A percentile compares a stretch with the other conserved stretches of the same genome.
Evolutionary conservation across 1,140 invertebrate species (phyloP).

Genomic region (Atta texana): DNA sequence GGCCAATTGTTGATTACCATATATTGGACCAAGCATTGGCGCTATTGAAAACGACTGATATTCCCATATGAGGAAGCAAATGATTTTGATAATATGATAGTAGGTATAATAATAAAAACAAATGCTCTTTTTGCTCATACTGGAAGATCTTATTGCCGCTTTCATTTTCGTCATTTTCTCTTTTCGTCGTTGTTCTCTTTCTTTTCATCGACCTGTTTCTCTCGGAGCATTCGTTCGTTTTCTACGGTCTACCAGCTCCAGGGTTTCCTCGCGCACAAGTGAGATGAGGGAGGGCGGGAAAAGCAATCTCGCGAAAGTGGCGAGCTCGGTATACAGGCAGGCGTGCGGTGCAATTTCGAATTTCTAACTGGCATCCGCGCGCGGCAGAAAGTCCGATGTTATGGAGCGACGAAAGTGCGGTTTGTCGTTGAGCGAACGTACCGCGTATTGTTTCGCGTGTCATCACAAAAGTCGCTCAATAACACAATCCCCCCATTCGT

Average conservation of each 20-base stretch:
- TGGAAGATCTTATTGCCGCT: slow-evolving; percentile 22
- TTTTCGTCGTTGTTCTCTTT: slow-evolving; percentile 28
- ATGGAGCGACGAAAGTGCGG: slow-evolving; percentile 57
- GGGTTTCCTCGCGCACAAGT: slow-evolving; percentile 36
- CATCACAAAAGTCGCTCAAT: slow-evolving; percentile 38
- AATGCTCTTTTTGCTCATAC: neutral
- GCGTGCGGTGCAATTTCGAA: slow-evolving; percentile 50
- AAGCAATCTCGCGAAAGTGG: slow-evolving; percentile 66
- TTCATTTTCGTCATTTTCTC: slow-evolving; percentile 23
- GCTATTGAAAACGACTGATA: too few relatives aligned
- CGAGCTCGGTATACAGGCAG: slow-evolving; percentile 33
- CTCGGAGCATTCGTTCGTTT: slow-evolving; percentile 48
- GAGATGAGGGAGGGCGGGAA: slow-evolving; percentile 23
- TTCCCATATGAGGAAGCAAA: neutral
- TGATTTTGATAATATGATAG: neutral
- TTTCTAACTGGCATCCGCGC: slow-evolving; percentile 48
- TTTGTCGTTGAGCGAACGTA: slow-evolving; percentile 52
- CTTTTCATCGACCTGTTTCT: slow-evolving; percentile 29
- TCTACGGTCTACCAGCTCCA: slow-evolving; percentile 44
- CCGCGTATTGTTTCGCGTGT: slow-evolving; percentile 32
- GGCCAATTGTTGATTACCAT: too few relatives aligned
- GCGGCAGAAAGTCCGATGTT: slow-evolving; percentile 36
- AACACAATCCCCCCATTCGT: neutral
- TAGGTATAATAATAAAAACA: slow-evolving; percentile 20
- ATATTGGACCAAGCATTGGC: too few relatives aligned